Evolutionary conservation across 1,140 invertebrate species (phyloP).

Genomic region (Meloidogyne exigua): DNA sequence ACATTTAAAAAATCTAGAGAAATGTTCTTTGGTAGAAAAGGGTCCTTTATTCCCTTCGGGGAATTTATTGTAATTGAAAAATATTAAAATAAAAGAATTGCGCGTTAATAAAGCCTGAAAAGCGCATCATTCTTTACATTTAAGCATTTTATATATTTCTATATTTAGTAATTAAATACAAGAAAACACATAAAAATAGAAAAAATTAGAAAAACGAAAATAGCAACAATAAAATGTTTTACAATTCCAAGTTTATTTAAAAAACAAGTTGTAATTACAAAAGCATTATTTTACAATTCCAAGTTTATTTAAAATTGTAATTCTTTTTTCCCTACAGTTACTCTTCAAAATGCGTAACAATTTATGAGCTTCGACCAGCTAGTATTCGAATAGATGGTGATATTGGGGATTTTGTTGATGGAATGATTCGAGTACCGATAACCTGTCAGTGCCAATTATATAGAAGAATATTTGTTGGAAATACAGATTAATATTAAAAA

Average conservation of each 20-base stretch:
- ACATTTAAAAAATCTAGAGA: not conserved
- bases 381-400: slow-evolving; percentile 40
- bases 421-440: slow-evolving; percentile 38
- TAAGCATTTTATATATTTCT: not conserved
- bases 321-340: slow-evolving; percentile 24
- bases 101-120: not conserved
- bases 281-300: not conserved
- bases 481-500: not conserved
- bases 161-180: not conserved
- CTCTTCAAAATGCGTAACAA: slow-evolving; percentile 44
- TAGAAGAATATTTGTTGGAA: slow-evolving; percentile 29
- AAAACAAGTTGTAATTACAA: not conserved
- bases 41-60: not conserved
- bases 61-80: not conserved
- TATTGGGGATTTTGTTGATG: slow-evolving; percentile 36
- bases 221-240: not conserved
- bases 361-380: slow-evolving; percentile 43
- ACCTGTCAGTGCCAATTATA: slow-evolving; percentile 44
- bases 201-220: not conserved
- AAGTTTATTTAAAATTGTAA: not conserved
- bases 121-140: not conserved
- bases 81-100: not conserved
- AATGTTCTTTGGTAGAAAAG: not conserved
- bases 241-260: too few species aligned
- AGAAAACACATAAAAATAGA: not conserved